Conservation (phyloP, 2,797 vertebrate genomes). For the Danio aesculapii region DNA sequence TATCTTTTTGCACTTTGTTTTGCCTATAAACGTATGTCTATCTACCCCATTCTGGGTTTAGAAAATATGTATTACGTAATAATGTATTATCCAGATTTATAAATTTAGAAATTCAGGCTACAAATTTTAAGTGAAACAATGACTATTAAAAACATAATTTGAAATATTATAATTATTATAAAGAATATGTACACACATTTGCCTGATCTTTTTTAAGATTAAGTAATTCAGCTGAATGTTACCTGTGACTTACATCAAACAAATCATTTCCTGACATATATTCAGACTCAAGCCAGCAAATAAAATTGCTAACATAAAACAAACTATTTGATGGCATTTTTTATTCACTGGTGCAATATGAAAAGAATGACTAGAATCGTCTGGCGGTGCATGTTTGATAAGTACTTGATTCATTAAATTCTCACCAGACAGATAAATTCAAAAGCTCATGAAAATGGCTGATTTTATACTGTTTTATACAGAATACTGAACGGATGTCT, state of each 20-base stretch:
- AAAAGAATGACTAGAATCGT: not conserved
- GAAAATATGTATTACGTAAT: not conserved
- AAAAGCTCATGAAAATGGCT: not conserved
- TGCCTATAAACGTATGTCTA: not conserved
- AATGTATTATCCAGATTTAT: not conserved
- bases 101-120: no score
- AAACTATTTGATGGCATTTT: not conserved
- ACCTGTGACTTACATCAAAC: not conserved
- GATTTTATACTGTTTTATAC: not conserved
- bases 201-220: not conserved
- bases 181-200: not conserved
- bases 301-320: not conserved
- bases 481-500: not conserved
- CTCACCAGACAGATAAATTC: not conserved
- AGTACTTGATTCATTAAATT: not conserved
- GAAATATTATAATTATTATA: not conserved
- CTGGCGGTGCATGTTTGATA: slow-evolving; percentile 1
- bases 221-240: not conserved
- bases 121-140: no score
- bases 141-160: no score
- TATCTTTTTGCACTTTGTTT: not conserved
- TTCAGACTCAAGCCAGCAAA: not conserved
- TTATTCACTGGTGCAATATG: not conserved
- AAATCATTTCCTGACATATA: not conserved
- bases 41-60: not conserved